Percentiles rank a stretch among this genome's conserved stretches.
These are phyloP conservation scores for Folsomia manolachei DNA, from an alignment of 2,888 invertebrate genomes.

Conservation along the genomic window DNA sequence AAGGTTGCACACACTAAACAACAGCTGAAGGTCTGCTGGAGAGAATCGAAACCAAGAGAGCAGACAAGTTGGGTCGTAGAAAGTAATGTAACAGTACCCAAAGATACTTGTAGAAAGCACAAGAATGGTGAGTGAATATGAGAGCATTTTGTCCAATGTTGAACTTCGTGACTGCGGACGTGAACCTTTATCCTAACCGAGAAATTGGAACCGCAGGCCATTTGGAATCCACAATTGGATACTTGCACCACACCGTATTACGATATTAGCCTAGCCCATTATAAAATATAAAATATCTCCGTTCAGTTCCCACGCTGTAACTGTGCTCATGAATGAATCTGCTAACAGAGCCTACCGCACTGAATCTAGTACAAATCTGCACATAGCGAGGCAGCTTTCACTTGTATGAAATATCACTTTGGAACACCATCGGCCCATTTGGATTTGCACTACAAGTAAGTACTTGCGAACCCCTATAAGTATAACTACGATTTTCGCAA, in stretches of 20 bases:
- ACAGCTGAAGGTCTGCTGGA: no score
- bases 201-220: background rate
- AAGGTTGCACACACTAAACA: background rate
- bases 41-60: no score
- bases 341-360: background rate
- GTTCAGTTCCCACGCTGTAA: background rate
- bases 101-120: no score
- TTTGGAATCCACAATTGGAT: background rate
- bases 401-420: background rate
- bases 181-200: background rate
- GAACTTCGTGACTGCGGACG: background rate
- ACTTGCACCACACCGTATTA: background rate
- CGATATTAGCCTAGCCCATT: background rate
- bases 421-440: background rate
- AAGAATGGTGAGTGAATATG: background rate
- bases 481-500: background rate
- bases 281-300: background rate
- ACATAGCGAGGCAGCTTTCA: no score
- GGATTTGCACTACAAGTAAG: no score
- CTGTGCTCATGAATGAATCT: background rate
- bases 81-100: no score
- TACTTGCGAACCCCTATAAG: no score
- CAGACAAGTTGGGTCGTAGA: background rate
- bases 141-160: background rate
- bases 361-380: no score